Percentiles rank a stretch among this genome's conserved stretches.
Evolutionary conservation across 2,797 vertebrate species (phyloP).

Genomic region (Squalus acanthias): DNA sequence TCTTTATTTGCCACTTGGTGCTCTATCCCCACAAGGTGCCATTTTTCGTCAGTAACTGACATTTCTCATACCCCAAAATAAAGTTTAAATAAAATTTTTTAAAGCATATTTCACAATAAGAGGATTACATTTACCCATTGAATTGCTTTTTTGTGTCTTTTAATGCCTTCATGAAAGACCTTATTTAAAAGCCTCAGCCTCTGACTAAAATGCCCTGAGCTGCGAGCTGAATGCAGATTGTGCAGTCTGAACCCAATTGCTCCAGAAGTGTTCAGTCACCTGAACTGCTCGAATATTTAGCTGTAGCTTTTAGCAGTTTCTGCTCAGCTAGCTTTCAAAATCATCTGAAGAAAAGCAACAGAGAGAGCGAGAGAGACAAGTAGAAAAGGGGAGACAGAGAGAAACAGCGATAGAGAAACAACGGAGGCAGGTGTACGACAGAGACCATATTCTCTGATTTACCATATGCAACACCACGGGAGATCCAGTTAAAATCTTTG

Average conservation of each 20-base stretch:
- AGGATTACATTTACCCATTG: not conserved
- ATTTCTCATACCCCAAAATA: not conserved
- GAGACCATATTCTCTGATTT: no score
- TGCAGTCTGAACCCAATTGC: not conserved
- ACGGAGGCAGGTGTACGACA: no score
- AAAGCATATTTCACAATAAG: not conserved
- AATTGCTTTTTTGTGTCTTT: not conserved
- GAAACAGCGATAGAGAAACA: no score
- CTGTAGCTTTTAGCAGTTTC: not conserved
- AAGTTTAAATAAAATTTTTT: not conserved
- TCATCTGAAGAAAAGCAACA: not conserved
- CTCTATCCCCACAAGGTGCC: not conserved
- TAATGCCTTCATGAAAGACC: not conserved
- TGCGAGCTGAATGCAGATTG: not conserved
- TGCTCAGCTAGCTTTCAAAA: not conserved
- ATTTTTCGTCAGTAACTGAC: not conserved
- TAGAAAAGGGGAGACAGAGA: not conserved
- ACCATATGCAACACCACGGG: no score
- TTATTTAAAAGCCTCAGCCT: not conserved
- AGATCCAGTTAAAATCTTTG: no score
- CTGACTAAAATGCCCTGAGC: not conserved
- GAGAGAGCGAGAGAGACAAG: not conserved
- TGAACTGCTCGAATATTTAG: not conserved
- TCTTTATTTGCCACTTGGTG: not conserved
- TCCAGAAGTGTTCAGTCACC: not conserved